These are phyloP conservation scores for Porites lobata DNA, from an alignment of 92 coral and sea anemone species.

Conservation along the genomic window DNA sequence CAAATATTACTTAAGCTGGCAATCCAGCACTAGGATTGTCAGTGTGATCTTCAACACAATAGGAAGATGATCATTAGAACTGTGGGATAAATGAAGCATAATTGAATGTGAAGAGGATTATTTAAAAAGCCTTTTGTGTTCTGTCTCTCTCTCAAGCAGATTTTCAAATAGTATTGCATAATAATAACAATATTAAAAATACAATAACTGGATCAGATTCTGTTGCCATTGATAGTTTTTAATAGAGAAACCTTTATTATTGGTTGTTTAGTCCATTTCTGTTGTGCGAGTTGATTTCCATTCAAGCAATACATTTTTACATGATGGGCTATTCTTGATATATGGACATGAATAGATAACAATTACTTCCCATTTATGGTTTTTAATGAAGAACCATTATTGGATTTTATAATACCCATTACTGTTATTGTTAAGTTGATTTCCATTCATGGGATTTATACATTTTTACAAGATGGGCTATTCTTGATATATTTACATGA, in stretches of 20 bases:
- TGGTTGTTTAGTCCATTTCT: too few species aligned
- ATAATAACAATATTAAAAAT: background rate
- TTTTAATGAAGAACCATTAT: too few species aligned
- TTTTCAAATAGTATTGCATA: constrained; percentile 8
- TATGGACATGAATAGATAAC: too few species aligned
- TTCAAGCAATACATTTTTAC: too few species aligned
- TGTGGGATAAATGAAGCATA: constrained; percentile 12
- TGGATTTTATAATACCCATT: too few species aligned
- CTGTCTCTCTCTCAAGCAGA: constrained; percentile 6
- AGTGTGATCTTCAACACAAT: constrained; percentile 7
- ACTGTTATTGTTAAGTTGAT: too few species aligned
- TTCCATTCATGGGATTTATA: too few species aligned
- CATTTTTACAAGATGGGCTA: too few species aligned
- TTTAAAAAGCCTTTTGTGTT: constrained; percentile 10
- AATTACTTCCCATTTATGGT: too few species aligned
- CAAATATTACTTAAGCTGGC: background rate
- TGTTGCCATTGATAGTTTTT: constrained; percentile 10
- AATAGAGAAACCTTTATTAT: background rate
- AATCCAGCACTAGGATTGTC: constrained; percentile 6
- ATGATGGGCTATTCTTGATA: too few species aligned
- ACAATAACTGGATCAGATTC: constrained; percentile 11
- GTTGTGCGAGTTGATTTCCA: too few species aligned
- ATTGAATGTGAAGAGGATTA: constrained; percentile 10
- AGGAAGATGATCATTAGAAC: constrained; percentile 9
- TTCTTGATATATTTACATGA: too few species aligned